A percentile compares a stretch with the other conserved stretches of the same genome.
These are phyloP conservation scores for Antheraea pernyi DNA, from an alignment of 1,140 invertebrate genomes.

Conservation along the genomic window DNA sequence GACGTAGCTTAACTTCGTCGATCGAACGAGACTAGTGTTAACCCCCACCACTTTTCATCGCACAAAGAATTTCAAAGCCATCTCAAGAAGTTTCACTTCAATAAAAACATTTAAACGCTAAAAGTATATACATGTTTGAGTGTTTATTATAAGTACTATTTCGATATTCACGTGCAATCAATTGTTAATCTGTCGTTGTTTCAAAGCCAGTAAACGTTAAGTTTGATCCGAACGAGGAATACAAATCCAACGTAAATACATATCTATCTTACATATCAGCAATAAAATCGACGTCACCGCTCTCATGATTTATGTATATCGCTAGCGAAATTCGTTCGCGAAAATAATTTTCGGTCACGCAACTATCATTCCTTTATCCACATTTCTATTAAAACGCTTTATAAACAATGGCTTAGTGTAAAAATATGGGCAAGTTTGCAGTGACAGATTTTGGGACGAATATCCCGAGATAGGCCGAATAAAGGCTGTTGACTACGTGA, in stretches of 20 bases:
- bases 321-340: slow-evolving; percentile 5
- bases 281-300: slow-evolving; percentile 5
- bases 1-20: too few species aligned
- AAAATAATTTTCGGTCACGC: slow-evolving; percentile 4
- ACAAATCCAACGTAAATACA: neutral
- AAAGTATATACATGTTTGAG: too few species aligned
- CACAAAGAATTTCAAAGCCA: too few species aligned
- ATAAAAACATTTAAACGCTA: too few species aligned
- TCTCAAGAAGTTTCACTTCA: too few species aligned
- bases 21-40: too few species aligned
- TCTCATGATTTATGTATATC: neutral
- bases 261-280: slow-evolving; percentile 1
- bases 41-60: too few species aligned
- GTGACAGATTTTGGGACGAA: slow-evolving; percentile 11
- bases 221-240: neutral
- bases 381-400: neutral
- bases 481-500: slow-evolving; percentile 6
- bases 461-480: neutral
- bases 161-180: neutral
- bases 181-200: neutral
- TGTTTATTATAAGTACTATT: too few species aligned
- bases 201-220: neutral
- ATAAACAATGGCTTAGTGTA: slow-evolving; percentile 2
- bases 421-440: slow-evolving; percentile 10
- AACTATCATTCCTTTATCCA: neutral